Conservation (phyloP, 2,888 invertebrate species). For the Pegoplata infirma region DNA sequence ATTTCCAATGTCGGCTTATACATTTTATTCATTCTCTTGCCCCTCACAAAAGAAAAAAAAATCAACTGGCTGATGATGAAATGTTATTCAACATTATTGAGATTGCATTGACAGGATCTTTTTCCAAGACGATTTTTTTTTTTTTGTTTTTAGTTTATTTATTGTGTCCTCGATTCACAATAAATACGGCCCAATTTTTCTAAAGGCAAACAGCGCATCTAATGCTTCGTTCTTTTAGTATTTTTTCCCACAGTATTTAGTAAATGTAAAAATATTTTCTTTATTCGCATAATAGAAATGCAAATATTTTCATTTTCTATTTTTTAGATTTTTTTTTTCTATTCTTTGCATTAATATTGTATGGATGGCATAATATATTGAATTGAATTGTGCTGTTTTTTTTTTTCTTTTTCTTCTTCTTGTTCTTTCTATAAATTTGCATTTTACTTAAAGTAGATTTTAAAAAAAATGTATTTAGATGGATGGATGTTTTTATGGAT, state of each 20-base stretch:
- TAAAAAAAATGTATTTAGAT: constrained; percentile 31
- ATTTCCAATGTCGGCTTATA: too few species aligned
- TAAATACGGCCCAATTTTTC: constrained; percentile 50
- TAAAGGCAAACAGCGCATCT: constrained; percentile 1
- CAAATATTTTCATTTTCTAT: constrained; percentile 47
- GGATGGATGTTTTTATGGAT: constrained; percentile 2
- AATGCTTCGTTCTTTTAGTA: background rate
- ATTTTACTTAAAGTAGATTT: constrained; percentile 20
- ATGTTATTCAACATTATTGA: constrained; percentile 72
- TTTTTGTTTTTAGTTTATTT: constrained; percentile 10
- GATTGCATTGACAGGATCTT: constrained; percentile 71
- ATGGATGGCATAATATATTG: constrained; percentile 28
- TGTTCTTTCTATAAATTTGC: background rate
- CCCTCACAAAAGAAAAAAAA: too few species aligned
- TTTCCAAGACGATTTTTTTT: constrained; percentile 24
- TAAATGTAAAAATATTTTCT: constrained; percentile 29
- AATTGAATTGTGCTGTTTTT: constrained; percentile 8
- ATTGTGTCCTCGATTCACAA: constrained; percentile 5
- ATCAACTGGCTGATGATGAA: constrained; percentile 67
- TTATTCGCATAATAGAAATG: constrained; percentile 50
- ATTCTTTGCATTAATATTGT: constrained; percentile 11
- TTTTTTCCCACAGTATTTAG: background rate
- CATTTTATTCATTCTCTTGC: too few species aligned
- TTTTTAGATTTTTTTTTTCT: constrained; percentile 6
- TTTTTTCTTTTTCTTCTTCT: background rate